phyloP scores from a whole-genome alignment of 2,888 invertebrate species.

The Mellilla xanthometata region DNA sequence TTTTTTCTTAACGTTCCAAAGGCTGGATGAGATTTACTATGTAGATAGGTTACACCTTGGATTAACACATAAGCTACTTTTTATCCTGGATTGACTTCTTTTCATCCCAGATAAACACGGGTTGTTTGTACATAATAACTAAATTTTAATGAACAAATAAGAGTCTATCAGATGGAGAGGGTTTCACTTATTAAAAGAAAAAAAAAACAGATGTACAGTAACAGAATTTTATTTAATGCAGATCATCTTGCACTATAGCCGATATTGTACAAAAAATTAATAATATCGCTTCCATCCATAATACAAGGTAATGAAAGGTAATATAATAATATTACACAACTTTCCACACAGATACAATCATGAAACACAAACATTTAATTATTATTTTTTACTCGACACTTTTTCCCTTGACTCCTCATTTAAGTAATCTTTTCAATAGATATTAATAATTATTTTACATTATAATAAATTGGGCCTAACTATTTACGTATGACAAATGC shows the following conservation, averaged over 20 bases:
- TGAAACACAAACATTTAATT: constrained; percentile 76
- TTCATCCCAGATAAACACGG: too few relatives aligned
- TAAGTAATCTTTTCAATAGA: constrained; percentile 73
- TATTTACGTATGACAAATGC: constrained; percentile 80
- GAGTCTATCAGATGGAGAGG: too few relatives aligned
- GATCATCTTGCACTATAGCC: constrained; percentile 78
- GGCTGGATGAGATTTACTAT: too few relatives aligned
- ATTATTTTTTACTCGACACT: constrained; percentile 59
- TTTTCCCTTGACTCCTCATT: constrained; percentile 66
- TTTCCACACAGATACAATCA: constrained; percentile 77
- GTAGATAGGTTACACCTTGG: too few relatives aligned
- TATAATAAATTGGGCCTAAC: constrained; percentile 81
- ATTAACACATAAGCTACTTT: too few relatives aligned
- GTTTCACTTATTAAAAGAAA: neutral
- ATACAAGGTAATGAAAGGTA: constrained; percentile 65
- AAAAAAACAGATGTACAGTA: constrained; percentile 64
- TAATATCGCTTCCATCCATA: constrained; percentile 68
- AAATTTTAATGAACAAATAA: too few relatives aligned
- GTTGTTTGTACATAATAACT: too few relatives aligned
- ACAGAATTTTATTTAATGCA: constrained; percentile 83
- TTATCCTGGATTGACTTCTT: too few relatives aligned
- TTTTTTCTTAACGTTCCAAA: too few relatives aligned
- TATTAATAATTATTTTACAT: constrained; percentile 74
- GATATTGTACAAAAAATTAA: constrained; percentile 81
- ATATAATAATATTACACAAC: constrained; percentile 72